phyloP scores from a whole-genome alignment of 2,113 vertebrate species.

The Danionella cerebrum region DNA sequence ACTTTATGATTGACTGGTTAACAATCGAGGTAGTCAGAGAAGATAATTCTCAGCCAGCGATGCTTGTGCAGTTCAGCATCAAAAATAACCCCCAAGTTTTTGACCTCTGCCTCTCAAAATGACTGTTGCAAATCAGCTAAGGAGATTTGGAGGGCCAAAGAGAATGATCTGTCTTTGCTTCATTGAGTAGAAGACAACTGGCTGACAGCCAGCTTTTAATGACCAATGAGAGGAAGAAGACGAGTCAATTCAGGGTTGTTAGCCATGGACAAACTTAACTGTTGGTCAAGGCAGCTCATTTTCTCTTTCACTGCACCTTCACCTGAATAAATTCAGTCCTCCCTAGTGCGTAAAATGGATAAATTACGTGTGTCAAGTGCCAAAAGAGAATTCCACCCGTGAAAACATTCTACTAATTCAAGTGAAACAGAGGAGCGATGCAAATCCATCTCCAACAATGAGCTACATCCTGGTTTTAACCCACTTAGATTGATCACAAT shows the following conservation, averaged over 20 bases:
- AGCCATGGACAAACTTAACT: slow-evolving; percentile 25
- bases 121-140: no score
- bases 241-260: background rate
- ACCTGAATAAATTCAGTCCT: slow-evolving; percentile 31
- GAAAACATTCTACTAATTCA: slow-evolving; percentile 43
- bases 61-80: no score
- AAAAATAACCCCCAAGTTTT: no score
- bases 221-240: background rate
- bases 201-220: no score
- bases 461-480: slow-evolving; percentile 37
- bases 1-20: no score
- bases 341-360: slow-evolving; percentile 28
- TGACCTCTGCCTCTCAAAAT: no score
- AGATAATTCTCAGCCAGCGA: no score
- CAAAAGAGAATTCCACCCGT: slow-evolving; percentile 31
- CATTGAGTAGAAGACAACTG: no score
- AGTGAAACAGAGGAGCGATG: slow-evolving; percentile 44
- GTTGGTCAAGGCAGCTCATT: slow-evolving; percentile 11
- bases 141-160: no score
- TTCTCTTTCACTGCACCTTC: slow-evolving; percentile 27
- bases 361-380: slow-evolving; percentile 39
- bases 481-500: slow-evolving; percentile 52
- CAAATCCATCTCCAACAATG: slow-evolving; percentile 48
- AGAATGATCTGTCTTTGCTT: no score
- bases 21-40: no score